Evolutionary conservation across 2,113 vertebrate species (phyloP).

Genomic region (Pluvianellus socialis): DNA sequence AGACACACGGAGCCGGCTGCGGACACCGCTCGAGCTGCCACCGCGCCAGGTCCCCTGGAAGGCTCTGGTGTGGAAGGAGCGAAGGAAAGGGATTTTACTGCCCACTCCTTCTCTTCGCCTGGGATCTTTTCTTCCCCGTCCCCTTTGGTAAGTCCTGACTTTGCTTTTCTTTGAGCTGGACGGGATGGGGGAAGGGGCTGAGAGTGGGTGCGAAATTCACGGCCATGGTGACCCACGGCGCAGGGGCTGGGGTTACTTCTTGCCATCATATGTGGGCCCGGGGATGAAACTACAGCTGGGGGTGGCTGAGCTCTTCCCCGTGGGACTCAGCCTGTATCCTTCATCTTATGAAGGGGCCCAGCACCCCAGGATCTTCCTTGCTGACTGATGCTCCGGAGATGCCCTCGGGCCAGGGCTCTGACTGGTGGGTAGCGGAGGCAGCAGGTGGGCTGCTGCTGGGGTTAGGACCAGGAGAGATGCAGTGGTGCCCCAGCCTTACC

Average conservation of each 20-base stretch:
- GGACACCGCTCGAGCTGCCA: neutral
- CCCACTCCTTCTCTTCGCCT: neutral
- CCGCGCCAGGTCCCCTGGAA: conserved; percentile 43
- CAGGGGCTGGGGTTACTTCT: neutral
- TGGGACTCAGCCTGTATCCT: neutral
- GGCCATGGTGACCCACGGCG: neutral
- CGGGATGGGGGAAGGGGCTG: neutral
- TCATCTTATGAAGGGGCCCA: neutral
- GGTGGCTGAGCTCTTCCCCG: neutral
- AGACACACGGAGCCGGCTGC: conserved; percentile 28
- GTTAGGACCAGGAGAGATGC: neutral
- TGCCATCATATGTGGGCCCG: neutral
- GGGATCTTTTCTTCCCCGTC: neutral
- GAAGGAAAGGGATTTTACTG: conserved; percentile 8
- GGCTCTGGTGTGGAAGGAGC: conserved; percentile 43
- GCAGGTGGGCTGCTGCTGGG: neutral
- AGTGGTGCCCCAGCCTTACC: neutral
- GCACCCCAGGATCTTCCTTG: neutral
- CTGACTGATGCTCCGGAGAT: neutral
- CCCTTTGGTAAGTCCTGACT: conserved; percentile 57
- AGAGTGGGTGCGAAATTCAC: neutral
- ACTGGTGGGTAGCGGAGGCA: neutral
- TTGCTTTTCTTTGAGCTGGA: neutral
- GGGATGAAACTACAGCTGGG: neutral
- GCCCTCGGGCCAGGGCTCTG: neutral